These are phyloP conservation scores for Drosophila orena DNA, from an alignment of 1,140 invertebrate genomes.

Conservation along the genomic window DNA sequence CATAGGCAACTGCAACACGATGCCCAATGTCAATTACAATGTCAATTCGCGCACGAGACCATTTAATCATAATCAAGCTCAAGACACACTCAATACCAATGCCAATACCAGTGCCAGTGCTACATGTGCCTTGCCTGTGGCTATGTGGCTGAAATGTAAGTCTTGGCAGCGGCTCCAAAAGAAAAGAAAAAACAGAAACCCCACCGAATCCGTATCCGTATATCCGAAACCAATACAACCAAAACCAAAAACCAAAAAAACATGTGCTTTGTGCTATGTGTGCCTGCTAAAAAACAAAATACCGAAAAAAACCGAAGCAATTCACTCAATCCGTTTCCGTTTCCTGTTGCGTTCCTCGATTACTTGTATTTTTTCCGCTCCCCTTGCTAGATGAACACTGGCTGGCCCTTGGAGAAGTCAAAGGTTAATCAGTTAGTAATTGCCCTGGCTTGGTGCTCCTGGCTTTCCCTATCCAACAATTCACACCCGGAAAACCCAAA, in stretches of 20 bases:
- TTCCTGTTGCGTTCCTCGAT: constrained; percentile 48
- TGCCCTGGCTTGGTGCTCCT: constrained; percentile 31
- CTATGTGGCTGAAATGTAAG: constrained; percentile 84
- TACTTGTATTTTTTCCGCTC: constrained; percentile 12
- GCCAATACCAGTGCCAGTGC: constrained; percentile 65
- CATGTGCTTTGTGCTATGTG: constrained; percentile 51
- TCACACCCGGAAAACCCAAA: neutral
- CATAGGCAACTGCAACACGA: constrained; percentile 53
- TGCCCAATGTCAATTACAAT: constrained; percentile 74
- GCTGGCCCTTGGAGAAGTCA: neutral
- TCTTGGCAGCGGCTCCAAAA: constrained; percentile 77
- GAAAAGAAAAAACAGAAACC: constrained; percentile 27
- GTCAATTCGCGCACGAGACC: constrained; percentile 73
- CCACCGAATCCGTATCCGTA: constrained; percentile 18
- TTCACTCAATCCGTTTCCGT: constrained; percentile 21
- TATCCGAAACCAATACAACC: constrained; percentile 6
- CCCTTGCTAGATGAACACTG: constrained; percentile 20
- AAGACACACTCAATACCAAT: constrained; percentile 76
- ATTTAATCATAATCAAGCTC: constrained; percentile 79
- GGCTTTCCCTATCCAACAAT: constrained; percentile 9
- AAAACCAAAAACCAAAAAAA: constrained; percentile 4
- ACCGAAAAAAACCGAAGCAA: constrained; percentile 3
- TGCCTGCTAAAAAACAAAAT: constrained; percentile 13
- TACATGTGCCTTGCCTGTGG: constrained; percentile 70
- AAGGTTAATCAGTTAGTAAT: constrained; percentile 28